These are phyloP conservation scores for Melipona bicolor DNA, from an alignment of 2,888 invertebrate genomes.

Conservation along the genomic window DNA sequence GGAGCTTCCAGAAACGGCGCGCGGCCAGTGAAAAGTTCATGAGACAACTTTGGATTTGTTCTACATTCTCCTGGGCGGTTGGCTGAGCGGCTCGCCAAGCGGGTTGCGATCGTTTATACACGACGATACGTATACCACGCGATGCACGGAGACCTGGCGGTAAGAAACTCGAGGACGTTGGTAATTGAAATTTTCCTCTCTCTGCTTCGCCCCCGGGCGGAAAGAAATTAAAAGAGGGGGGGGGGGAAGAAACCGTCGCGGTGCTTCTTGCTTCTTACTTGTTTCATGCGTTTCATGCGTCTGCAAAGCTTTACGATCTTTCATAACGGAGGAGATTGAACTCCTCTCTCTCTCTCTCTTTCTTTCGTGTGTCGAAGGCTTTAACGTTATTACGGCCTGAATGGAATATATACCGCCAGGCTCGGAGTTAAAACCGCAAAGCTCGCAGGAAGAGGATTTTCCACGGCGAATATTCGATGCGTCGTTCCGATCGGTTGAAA, in stretches of 20 bases:
- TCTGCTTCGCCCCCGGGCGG: background rate
- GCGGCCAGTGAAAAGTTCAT: constrained; percentile 59
- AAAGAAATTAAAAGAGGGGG: constrained; percentile 16
- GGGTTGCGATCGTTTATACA: constrained; percentile 5
- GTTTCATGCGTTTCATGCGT: constrained; percentile 18
- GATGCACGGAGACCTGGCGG: background rate
- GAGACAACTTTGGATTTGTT: constrained; percentile 62
- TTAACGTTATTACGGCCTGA: constrained; percentile 47
- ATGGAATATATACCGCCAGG: constrained; percentile 18
- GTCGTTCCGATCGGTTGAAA: background rate
- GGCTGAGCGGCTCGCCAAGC: background rate
- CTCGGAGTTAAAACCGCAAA: constrained; percentile 24
- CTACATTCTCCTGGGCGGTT: constrained; percentile 37
- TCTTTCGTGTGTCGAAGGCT: constrained; percentile 13
- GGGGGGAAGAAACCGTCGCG: background rate
- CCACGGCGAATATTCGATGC: background rate
- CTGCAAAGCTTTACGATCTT: constrained; percentile 43
- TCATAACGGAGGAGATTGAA: constrained; percentile 26
- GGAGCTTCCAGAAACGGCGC: constrained; percentile 38
- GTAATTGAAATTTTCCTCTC: constrained; percentile 50
- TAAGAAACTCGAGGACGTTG: constrained; percentile 2
- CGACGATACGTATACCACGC: background rate
- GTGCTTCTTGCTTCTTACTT: background rate
- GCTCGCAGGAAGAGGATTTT: constrained; percentile 1
- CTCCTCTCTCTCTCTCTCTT: background rate